Evolutionary conservation across 2,113 vertebrate species (phyloP), one percentile per base, ranked within the genome.

Genomic region (Tragelaphus strepsiceros): DNA sequence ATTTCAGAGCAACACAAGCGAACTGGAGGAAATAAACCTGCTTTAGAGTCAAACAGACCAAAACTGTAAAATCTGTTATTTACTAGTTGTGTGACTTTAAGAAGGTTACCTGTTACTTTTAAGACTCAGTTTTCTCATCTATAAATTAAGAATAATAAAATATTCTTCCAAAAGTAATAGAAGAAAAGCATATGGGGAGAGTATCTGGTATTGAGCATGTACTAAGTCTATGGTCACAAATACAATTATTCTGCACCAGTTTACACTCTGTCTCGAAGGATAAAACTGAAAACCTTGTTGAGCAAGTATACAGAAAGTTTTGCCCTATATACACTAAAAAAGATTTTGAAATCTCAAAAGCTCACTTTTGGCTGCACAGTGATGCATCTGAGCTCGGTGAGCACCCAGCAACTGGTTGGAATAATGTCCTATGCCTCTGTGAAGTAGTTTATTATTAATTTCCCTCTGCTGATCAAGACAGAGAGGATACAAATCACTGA

Each of bases 401-500:
- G 84, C 84, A 88, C 82, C 81, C 35, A 53, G 71, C 81, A 91
- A 96, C 96, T 46, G 51, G 90, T 81, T 82, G 51, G 62, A 90
- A 96, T 49, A 46, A 96, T 43, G 89, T 83, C 59, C 91, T 62
- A 83, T 51, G 53, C 24, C 39, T 94, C 81, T 3, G 0, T 51
- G 77, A 96, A 56, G 59, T 74, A 92, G 80, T 96, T 95, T 95
- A 92, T 96, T 97, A 97, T 95, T 97, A 96, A 94, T 96, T 93
- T 95, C 77, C 93, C 83, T 96, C 94, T 94, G 91, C 61, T 96
- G 95, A 97, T 97, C 93, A 97, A 90, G 56, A 88, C 86, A 90
- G 89, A 53, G 61, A 43, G 71, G 90, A 61, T 93, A 97, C 94
- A 95, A 96, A 95, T 97, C 97, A 97, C 93, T 96, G 97, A 96